phyloP scores from a whole-genome alignment of 2,113 vertebrate species.

The Triplophysa rosa region DNA sequence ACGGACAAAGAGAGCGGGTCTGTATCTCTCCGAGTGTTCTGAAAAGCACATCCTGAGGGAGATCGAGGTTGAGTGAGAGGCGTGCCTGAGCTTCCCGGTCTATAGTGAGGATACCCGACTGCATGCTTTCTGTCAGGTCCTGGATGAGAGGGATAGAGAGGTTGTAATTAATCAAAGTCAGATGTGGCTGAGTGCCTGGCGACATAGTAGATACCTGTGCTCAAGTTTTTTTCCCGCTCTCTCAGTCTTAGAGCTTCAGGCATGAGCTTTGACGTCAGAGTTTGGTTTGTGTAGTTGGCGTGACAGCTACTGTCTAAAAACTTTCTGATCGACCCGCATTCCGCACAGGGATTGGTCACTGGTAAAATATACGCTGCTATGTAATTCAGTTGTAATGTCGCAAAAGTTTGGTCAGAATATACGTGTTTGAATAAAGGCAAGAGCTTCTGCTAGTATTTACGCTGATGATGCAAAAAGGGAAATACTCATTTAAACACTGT shows the following conservation, averaged over 20 bases:
- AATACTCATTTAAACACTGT: neutral
- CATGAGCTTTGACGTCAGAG: neutral
- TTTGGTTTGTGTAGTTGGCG: neutral
- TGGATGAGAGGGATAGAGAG: conserved; percentile 85
- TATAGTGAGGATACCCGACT: conserved; percentile 59
- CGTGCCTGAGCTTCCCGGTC: conserved; percentile 23
- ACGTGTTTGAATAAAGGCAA: too few species aligned
- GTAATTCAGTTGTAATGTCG: too few species aligned
- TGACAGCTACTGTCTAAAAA: neutral
- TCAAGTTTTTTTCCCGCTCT: neutral
- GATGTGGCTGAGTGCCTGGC: conserved; percentile 92
- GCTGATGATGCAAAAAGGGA: too few species aligned
- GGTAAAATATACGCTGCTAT: too few species aligned
- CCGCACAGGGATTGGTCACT: too few species aligned
- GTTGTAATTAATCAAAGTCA: conserved; percentile 99
- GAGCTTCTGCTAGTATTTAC: too few species aligned
- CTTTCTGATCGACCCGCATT: neutral
- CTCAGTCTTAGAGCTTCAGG: neutral
- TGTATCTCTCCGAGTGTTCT: conserved; percentile 30
- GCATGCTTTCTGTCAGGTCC: conserved; percentile 86
- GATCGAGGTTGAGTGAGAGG: neutral
- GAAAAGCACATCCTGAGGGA: conserved; percentile 40
- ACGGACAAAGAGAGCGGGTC: conserved; percentile 31
- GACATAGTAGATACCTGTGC: conserved; percentile 90
- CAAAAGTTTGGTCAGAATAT: too few species aligned